A percentile compares a stretch with the other conserved stretches of the same genome.
Evolutionary conservation across 2,888 invertebrate genomes (phyloP).

Genomic region (Agonopterix alstromeriana): DNA sequence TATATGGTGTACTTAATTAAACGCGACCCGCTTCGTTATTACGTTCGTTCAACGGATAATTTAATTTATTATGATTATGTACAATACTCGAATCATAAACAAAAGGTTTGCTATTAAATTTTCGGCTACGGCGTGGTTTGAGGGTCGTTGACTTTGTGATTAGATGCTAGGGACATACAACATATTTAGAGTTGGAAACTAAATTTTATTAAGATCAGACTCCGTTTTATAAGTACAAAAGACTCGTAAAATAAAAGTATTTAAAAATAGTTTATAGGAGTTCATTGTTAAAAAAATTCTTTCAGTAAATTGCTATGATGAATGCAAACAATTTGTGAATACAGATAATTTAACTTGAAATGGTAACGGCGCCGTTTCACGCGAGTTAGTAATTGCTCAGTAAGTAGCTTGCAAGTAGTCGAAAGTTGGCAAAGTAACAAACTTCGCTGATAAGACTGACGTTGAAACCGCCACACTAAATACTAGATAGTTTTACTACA

Average conservation of each 20-base stretch:
- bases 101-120: conserved; percentile 14
- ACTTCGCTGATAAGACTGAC: conserved; percentile 49
- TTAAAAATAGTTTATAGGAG: neutral
- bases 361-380: conserved; percentile 18
- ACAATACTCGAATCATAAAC: conserved; percentile 7
- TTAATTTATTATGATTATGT: conserved; percentile 17
- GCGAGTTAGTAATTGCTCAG: conserved; percentile 30
- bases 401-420: conserved; percentile 19
- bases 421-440: conserved; percentile 31
- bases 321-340: too few relatives aligned
- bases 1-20: conserved; percentile 31
- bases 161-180: conserved; percentile 8
- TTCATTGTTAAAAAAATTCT: too few relatives aligned
- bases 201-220: conserved; percentile 5
- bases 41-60: conserved; percentile 14
- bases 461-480: conserved; percentile 48
- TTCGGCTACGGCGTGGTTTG: conserved; percentile 6
- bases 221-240: neutral
- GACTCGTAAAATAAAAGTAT: conserved; percentile 1
- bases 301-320: too few relatives aligned
- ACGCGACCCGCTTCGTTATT: conserved; percentile 21
- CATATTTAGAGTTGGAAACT: conserved; percentile 4
- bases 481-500: conserved; percentile 53
- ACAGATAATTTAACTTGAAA: conserved; percentile 1
- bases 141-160: conserved; percentile 11